Evolutionary conservation across 2,888 invertebrate genomes (phyloP), one percentile per base, ranked within the genome.

Genomic region (Margaritifera margaritifera): DNA sequence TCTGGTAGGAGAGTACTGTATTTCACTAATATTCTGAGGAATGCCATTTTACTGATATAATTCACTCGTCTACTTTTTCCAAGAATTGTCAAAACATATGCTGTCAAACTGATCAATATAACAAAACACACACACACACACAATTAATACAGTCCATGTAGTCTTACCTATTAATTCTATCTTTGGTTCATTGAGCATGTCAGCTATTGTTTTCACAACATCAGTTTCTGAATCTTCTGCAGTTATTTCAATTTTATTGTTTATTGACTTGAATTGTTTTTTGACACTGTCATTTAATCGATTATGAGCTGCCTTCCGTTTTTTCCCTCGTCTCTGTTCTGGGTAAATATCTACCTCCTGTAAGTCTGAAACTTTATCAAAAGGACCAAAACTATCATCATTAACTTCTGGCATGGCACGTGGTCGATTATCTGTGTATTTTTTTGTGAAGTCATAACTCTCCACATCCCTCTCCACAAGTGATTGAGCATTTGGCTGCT

Each of bases 401-500:
- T 42, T 42, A 42, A 42, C 42, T 50, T 56, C 64, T 11, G 53
- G 15, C 24, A 64, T 67, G n/a, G 61, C 31, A 61, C 52, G 52
- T 11, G 77, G 80, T 42, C 82, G 54, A n/a, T 66, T 59, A 55
- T 83, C 85, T 51, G 72, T 62, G 55, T 71, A 72, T 22, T 79
- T 81, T 51, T 78, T 81, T n/a, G 72, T 77, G 68, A 72, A 84
- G 61, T 83, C 80, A 66, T 86, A 86, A 63, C 78, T 80, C 67
- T 86, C 86, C 4, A 86, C 84, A 69, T 77, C 77, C 20, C 86
- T 68, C 58, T 79, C 79, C 24, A 70, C 64, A 58, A 64, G 64
- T 24, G 71, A 62, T 4, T 62, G 62, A 19, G 50, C 52, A 6
- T 95, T 94, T 89, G 94, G 94, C 6, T 71, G 64, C 11, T 73